Evolutionary conservation across 2,113 vertebrate genomes (phyloP), one percentile per base, ranked within the genome.

Genomic region (Laterallus jamaicensis): DNA sequence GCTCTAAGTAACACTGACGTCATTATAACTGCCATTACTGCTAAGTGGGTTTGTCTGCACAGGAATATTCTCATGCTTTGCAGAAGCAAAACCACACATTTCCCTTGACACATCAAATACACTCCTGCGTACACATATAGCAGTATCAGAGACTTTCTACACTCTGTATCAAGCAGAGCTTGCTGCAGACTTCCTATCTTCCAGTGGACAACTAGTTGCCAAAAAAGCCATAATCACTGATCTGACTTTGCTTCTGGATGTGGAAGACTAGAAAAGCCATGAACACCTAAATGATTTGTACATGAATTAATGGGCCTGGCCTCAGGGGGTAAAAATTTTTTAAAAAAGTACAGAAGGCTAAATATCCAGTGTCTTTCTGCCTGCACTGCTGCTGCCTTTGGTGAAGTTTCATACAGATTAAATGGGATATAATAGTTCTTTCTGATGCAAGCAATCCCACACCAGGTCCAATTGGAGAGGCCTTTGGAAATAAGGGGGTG

Each of bases 401-500:
- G 67, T 93, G 62, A 96, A 92, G 93, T 96, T 62, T 88, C 59
- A 31, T 18, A 49, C 15, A 73, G 62, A 62, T 69, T 22, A 62
- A 50, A 47, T 44, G 56, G 69, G 81, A 85, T 21, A 31, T 70
- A 84, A 22, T 32, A 80, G 47, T n/a, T 79, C 16, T 91, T 74
- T 82, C 59, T 94, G 70, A 77, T 91, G 84, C 47, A 95, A 96
- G 91, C 94, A 97, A 85, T 94, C 87, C 74, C 78, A 69, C 75
- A 62, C 31, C 80, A 96, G 90, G 88, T 88, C 69, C 78, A 95
- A 69, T 18, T 58, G 50, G 52, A 96, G 42, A 96, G 78, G 86
- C 68, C 55, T 95, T 94, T 88, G 90, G 69, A 82, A 93, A 73
- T 63, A 97, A 96, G 62, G 56, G 92, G 87, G 91, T 94, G 87